Evolutionary conservation across 2,888 invertebrate genomes (phyloP).

Genomic region (Lycophotia porphyrea): DNA sequence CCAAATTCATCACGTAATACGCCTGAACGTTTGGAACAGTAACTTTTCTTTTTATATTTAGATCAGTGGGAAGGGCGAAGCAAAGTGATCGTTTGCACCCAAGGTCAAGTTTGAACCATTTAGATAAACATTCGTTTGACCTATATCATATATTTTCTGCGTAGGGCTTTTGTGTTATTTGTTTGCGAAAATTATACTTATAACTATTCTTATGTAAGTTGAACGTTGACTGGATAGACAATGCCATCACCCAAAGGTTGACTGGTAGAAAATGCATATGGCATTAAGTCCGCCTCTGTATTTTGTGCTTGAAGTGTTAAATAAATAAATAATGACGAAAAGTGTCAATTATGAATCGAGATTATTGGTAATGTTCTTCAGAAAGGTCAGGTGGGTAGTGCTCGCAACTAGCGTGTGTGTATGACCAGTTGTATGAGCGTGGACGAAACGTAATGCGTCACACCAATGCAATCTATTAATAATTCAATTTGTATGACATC

Average conservation of each 20-base stretch:
- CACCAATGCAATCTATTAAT: too few relatives aligned
- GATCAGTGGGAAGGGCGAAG: slow-evolving; percentile 1
- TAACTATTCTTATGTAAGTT: neutral
- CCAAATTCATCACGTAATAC: neutral
- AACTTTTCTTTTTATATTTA: slow-evolving; percentile 41
- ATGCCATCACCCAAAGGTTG: too few relatives aligned
- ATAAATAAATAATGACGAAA: too few relatives aligned
- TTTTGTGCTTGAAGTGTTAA: too few relatives aligned
- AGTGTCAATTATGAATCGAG: too few relatives aligned
- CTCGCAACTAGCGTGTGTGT: neutral
- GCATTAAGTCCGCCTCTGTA: too few relatives aligned
- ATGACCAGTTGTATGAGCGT: too few relatives aligned
- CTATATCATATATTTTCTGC: neutral
- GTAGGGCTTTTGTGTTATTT: neutral
- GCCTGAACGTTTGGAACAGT: neutral
- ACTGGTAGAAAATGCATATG: too few relatives aligned
- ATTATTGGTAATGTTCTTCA: neutral
- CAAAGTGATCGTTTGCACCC: neutral
- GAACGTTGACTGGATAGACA: neutral
- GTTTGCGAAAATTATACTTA: neutral
- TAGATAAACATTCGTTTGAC: slow-evolving; percentile 34
- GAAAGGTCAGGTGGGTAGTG: neutral
- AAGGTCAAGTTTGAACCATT: slow-evolving; percentile 21
- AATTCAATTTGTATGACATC: too few relatives aligned
- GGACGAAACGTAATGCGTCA: too few relatives aligned